phyloP scores from a whole-genome alignment of 2,113 vertebrate species.

The Alces alces region DNA sequence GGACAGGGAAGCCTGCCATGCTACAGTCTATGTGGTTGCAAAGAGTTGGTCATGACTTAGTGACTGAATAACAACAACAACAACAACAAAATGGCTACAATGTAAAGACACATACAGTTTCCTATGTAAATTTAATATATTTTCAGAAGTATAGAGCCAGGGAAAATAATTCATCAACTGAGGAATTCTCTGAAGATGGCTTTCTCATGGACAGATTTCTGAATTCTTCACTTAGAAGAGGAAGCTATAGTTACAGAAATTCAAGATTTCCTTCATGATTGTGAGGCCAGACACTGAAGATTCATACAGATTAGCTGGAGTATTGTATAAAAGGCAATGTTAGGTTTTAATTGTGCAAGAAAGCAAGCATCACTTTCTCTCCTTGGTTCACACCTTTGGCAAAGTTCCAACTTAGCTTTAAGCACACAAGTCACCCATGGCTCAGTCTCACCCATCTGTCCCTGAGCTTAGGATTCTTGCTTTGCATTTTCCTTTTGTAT shows the following conservation, averaged over 20 bases:
- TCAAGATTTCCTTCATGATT: conserved; percentile 28
- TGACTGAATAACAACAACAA: background rate
- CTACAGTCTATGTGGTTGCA: background rate
- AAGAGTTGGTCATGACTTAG: background rate
- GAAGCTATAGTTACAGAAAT: background rate
- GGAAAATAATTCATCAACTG: background rate
- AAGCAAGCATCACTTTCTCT: background rate
- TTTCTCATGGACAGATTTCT: background rate
- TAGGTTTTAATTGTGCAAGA: background rate
- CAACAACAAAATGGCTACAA: background rate
- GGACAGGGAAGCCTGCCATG: background rate
- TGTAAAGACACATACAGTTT: background rate
- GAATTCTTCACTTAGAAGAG: conserved; percentile 18
- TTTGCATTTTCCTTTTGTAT: conserved; percentile 43
- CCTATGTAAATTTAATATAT: background rate
- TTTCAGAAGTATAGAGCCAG: conserved; percentile 19
- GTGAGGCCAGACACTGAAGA: background rate
- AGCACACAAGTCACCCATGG: background rate
- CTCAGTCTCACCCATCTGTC: background rate
- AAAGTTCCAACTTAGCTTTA: background rate
- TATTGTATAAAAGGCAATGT: background rate
- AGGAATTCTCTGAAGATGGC: background rate
- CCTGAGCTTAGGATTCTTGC: conserved; percentile 16
- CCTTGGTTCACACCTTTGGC: background rate
- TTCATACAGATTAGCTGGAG: background rate